Percentiles rank a stretch among this genome's conserved stretches.
Conservation (phyloP, 2,797 vertebrate species). For the Liparis tanakae region DNA sequence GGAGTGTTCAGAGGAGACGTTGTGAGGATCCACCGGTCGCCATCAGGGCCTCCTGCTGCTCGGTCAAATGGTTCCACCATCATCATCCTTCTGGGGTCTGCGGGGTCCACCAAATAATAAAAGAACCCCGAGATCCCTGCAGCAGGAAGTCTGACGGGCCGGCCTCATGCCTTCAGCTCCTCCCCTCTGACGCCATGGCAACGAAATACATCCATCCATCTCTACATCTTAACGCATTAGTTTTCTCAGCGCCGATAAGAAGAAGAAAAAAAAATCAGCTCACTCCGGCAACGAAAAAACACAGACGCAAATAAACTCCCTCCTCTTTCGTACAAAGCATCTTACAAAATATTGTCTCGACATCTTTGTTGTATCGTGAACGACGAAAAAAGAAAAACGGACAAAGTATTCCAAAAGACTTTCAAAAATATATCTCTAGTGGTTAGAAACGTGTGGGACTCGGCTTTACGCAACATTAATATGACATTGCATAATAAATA, state of each 20-base stretch:
- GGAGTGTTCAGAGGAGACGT: constrained; percentile 1
- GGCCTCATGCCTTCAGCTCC: constrained; percentile 71
- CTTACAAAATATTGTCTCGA: constrained; percentile 59
- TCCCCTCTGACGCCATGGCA: constrained; percentile 38
- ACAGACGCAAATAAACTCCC: constrained; percentile 30
- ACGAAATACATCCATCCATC: constrained; percentile 14
- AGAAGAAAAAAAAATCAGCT: constrained; percentile 33
- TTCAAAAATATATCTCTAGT: constrained; percentile 60
- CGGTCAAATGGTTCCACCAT: constrained; percentile 62
- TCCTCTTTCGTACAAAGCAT: constrained; percentile 64
- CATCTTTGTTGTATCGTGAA: constrained; percentile 45
- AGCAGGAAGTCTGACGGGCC: constrained; percentile 53
- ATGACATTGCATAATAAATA: constrained; percentile 32
- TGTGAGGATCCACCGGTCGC: constrained; percentile 59
- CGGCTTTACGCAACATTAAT: constrained; percentile 22
- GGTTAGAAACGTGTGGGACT: constrained; percentile 46
- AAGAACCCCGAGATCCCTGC: constrained; percentile 32
- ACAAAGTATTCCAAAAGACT: constrained; percentile 38
- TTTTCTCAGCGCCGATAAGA: neutral
- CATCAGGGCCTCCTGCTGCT: constrained; percentile 48
- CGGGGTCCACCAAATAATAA: constrained; percentile 13
- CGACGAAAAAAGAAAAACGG: neutral
- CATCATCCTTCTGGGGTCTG: constrained; percentile 65
- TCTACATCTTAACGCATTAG: neutral
- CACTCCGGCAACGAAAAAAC: constrained; percentile 19